phyloP scores from a whole-genome alignment of 2,888 invertebrate genomes.

The Amblyteles armatorius region DNA sequence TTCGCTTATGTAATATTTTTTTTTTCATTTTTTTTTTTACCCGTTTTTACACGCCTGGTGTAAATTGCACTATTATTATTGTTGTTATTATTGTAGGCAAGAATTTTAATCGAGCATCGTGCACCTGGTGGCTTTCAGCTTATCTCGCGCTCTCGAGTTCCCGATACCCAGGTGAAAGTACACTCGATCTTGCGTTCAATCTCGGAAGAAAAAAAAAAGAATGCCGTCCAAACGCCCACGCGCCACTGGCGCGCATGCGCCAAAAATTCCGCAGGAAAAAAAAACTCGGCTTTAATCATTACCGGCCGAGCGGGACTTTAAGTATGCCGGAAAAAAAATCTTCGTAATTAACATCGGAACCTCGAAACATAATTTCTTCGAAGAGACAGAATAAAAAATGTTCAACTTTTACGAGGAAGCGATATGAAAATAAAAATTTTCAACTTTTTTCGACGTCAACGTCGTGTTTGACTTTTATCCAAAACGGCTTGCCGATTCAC shows the following conservation, averaged over 20 bases:
- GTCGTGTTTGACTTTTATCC: too few relatives aligned
- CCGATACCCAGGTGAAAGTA: slow-evolving; percentile 59
- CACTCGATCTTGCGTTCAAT: slow-evolving; percentile 43
- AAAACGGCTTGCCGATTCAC: too few relatives aligned
- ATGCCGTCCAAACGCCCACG: background rate
- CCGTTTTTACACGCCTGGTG: background rate
- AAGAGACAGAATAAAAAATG: background rate
- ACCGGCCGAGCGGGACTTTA: background rate
- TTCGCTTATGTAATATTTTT: background rate
- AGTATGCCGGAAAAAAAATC: background rate
- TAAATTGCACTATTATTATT: background rate
- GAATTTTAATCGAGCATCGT: slow-evolving; percentile 22
- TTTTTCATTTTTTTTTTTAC: background rate
- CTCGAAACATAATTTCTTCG: background rate
- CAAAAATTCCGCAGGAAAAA: background rate
- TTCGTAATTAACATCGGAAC: background rate
- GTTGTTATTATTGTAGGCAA: too few relatives aligned
- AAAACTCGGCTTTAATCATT: background rate
- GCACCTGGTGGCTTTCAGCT: slow-evolving; percentile 44
- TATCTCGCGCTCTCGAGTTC: slow-evolving; percentile 25
- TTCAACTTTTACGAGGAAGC: too few relatives aligned
- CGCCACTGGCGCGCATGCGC: background rate
- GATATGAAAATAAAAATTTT: too few relatives aligned
- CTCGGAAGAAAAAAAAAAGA: slow-evolving; percentile 17
- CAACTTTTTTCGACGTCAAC: too few relatives aligned